Evolutionary conservation across 2,888 invertebrate genomes (phyloP).

Genomic region (Pachliopta kotzebuea): DNA sequence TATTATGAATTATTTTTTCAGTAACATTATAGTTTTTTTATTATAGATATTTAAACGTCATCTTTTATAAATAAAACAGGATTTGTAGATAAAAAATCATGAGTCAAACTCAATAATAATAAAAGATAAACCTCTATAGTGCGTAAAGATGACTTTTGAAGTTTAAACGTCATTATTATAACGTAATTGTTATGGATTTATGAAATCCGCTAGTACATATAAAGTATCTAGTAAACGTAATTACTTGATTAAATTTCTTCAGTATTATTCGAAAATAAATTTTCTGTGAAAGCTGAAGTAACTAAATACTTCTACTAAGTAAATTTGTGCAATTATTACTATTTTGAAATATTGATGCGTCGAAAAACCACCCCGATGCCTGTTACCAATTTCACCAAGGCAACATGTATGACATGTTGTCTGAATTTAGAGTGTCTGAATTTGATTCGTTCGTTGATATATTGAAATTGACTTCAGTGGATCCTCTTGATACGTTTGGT

Average conservation of each 20-base stretch:
- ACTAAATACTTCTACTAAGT: not conserved
- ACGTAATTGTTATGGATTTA: constrained; percentile 3
- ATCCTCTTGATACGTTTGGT: constrained; percentile 85
- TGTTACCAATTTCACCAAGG: constrained; percentile 56
- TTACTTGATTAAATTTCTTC: not conserved
- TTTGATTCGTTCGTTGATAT: constrained; percentile 86
- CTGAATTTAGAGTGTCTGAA: constrained; percentile 79
- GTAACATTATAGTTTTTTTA: too few species aligned
- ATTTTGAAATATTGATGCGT: constrained; percentile 35
- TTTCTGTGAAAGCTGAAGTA: not conserved
- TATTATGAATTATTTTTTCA: too few species aligned
- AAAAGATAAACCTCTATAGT: not conserved
- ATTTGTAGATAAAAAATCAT: too few species aligned
- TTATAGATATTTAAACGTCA: too few species aligned
- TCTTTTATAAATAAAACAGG: too few species aligned
- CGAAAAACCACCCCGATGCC: constrained; percentile 66
- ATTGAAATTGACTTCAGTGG: constrained; percentile 83
- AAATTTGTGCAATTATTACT: not conserved
- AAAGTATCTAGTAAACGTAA: not conserved
- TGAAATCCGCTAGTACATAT: not conserved
- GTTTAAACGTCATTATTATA: not conserved
- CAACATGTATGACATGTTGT: constrained; percentile 81
- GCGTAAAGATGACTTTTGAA: not conserved
- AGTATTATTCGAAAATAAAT: not conserved
- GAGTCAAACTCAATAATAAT: too few species aligned